Conservation (phyloP, 2,113 vertebrate species). For the Clupea harengus region DNA sequence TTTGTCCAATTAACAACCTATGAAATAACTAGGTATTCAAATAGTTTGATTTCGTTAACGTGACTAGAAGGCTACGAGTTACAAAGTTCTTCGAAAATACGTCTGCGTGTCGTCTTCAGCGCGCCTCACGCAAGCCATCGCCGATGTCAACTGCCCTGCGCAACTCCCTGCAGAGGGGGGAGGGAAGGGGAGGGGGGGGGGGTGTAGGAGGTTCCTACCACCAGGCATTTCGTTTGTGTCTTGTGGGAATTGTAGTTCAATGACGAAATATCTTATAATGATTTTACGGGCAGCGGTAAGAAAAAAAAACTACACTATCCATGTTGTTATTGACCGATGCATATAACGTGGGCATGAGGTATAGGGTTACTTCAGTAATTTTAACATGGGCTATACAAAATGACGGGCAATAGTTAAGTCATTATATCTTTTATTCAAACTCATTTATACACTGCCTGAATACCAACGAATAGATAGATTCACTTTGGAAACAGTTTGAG, state of each 20-base stretch:
- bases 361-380: not conserved
- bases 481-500: not conserved
- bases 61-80: conserved; percentile 47
- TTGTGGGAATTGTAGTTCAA: conserved; percentile 63
- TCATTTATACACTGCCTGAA: not conserved
- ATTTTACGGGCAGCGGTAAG: not conserved
- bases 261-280: not conserved
- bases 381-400: not conserved
- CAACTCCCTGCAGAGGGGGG: conserved; percentile 45
- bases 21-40: conserved; percentile 37
- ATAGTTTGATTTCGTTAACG: conserved; percentile 41
- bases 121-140: conserved; percentile 55
- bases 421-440: not conserved
- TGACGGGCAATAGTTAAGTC: not conserved
- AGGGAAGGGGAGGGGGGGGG: too few species aligned
- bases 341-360: not conserved
- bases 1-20: not conserved
- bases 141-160: conserved; percentile 47
- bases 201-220: conserved; percentile 40
- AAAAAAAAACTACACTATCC: conserved; percentile 1
- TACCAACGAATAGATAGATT: not conserved
- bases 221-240: conserved; percentile 6
- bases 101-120: conserved; percentile 64
- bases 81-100: conserved; percentile 63
- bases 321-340: not conserved